Evolutionary conservation across 2,113 vertebrate species (phyloP).

Genomic region (Silurus meridionalis): DNA sequence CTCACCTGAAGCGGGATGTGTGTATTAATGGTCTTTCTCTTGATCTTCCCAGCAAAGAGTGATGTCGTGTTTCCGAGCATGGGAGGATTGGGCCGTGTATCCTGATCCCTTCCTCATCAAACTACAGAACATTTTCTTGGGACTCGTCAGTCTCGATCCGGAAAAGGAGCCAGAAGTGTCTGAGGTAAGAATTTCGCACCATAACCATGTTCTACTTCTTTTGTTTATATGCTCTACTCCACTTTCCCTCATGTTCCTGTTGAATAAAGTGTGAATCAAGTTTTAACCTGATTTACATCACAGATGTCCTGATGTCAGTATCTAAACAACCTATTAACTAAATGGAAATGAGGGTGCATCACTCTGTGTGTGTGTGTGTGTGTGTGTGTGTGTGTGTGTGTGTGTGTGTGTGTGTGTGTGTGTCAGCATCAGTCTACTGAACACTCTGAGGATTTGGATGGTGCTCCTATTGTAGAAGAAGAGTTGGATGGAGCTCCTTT

Average conservation of each 20-base stretch:
- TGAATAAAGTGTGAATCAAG: background rate
- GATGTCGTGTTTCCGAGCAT: constrained; percentile 97
- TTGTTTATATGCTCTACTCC: background rate
- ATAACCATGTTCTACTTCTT: background rate
- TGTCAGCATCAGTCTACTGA: constrained; percentile 56
- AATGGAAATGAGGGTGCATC: background rate
- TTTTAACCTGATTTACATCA: background rate
- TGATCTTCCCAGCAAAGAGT: constrained; percentile 85
- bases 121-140: constrained; percentile 97
- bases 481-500: constrained; percentile 85
- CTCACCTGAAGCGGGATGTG: background rate
- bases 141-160: constrained; percentile 89
- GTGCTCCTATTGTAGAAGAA: constrained; percentile 92
- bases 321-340: no score
- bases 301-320: background rate
- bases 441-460: constrained; percentile 83
- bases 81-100: constrained; percentile 99
- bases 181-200: constrained; percentile 56
- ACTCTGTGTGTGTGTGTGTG: background rate
- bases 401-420: background rate
- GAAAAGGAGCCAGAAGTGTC: constrained; percentile 79
- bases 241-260: background rate
- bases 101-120: constrained; percentile 99
- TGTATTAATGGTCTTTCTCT: background rate
- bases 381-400: background rate